phyloP scores from a whole-genome alignment of 2,888 invertebrate genomes.

The Hemicrepidius hirtus region DNA sequence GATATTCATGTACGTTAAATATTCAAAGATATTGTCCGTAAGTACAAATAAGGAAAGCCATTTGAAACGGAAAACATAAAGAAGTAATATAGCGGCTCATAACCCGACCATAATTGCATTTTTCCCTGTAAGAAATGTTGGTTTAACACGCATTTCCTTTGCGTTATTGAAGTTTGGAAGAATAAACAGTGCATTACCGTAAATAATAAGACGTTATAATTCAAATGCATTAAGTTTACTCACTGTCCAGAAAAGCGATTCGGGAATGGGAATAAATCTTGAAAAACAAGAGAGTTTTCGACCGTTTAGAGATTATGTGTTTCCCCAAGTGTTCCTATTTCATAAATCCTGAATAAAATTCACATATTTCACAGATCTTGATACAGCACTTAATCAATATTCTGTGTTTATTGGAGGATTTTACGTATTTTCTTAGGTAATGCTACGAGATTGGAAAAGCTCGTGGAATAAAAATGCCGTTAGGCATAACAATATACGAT shows the following conservation, averaged over 20 bases:
- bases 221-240: constrained; percentile 33
- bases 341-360: constrained; percentile 49
- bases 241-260: constrained; percentile 27
- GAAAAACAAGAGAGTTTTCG: constrained; percentile 33
- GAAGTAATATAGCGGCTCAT: constrained; percentile 36
- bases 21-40: constrained; percentile 9
- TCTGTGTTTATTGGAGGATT: constrained; percentile 48
- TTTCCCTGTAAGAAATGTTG: constrained; percentile 40
- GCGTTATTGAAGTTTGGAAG: constrained; percentile 39
- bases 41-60: constrained; percentile 23
- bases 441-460: constrained; percentile 30
- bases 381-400: constrained; percentile 47
- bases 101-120: constrained; percentile 45
- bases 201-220: constrained; percentile 35
- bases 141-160: constrained; percentile 43
- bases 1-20: background rate
- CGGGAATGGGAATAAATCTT: constrained; percentile 27
- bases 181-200: constrained; percentile 37
- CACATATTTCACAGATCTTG: constrained; percentile 43
- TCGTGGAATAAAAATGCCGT: constrained; percentile 32
- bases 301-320: constrained; percentile 40
- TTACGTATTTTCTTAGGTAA: constrained; percentile 40
- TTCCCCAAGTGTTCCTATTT: constrained; percentile 41
- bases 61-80: constrained; percentile 39
- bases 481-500: constrained; percentile 37